Percentiles rank a stretch among this genome's conserved stretches.
These are phyloP conservation scores for Sitophilus oryzae DNA, from an alignment of 1,140 invertebrate species.

Conservation along the genomic window DNA sequence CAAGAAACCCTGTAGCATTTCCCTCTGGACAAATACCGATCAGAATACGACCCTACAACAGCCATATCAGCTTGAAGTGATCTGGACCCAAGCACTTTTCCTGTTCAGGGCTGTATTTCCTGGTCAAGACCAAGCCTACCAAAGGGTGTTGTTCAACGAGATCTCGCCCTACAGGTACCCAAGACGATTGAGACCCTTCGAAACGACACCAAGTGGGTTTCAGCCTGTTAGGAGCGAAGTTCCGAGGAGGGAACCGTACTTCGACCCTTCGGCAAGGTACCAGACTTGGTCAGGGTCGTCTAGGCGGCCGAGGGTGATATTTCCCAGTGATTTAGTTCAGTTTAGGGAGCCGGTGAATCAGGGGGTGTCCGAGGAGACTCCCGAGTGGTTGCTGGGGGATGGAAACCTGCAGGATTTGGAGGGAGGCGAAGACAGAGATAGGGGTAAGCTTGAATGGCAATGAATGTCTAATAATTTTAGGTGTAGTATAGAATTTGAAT, in stretches of 20 bases:
- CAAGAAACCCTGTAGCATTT: constrained; percentile 28
- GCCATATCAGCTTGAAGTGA: constrained; percentile 25
- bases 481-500: no score
- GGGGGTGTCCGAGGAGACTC: constrained; percentile 32
- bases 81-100: constrained; percentile 14
- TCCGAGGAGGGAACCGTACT: constrained; percentile 24
- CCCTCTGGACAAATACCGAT: constrained; percentile 27
- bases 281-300: constrained; percentile 32
- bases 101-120: no score
- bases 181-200: constrained; percentile 28
- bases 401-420: constrained; percentile 41
- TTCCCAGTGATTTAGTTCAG: constrained; percentile 41
- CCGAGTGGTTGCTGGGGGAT: constrained; percentile 40
- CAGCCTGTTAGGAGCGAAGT: constrained; percentile 11
- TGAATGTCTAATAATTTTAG: no score
- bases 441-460: no score
- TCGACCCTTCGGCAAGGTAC: constrained; percentile 29
- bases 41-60: constrained; percentile 28
- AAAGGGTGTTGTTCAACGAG: constrained; percentile 22
- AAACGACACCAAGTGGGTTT: constrained; percentile 18
- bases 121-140: constrained; percentile 11
- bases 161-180: constrained; percentile 32
- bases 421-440: constrained; percentile 36
- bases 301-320: constrained; percentile 42
- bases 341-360: constrained; percentile 36